Conservation (phyloP, 2,888 invertebrate species). For the Atethmia centrago region DNA sequence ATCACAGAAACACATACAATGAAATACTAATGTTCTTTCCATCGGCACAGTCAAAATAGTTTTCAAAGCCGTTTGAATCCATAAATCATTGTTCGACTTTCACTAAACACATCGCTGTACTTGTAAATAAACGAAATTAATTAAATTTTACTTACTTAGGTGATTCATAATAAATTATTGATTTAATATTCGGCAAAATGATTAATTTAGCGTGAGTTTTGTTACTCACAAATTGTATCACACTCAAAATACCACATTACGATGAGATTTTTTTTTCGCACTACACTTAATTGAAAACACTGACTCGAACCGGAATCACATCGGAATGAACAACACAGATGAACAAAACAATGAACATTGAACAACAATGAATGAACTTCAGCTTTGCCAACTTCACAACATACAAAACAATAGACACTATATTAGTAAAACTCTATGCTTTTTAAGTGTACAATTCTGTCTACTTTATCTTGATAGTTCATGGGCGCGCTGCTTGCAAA, state of each 20-base stretch:
- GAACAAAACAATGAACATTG: too few relatives aligned
- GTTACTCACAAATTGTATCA: neutral
- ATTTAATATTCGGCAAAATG: constrained; percentile 5
- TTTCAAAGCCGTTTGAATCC: constrained; percentile 15
- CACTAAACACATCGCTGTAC: constrained; percentile 18
- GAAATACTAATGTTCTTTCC: constrained; percentile 16
- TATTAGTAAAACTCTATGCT: constrained; percentile 24
- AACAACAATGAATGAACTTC: constrained; percentile 12
- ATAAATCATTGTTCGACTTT: constrained; percentile 30
- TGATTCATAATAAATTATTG: neutral
- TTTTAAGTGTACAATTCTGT: neutral
- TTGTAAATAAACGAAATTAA: constrained; percentile 29
- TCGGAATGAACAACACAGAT: neutral
- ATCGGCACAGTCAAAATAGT: constrained; percentile 19
- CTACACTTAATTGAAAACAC: constrained; percentile 21
- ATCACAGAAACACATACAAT: constrained; percentile 58
- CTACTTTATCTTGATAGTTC: neutral
- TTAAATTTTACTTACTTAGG: neutral
- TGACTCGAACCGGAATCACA: neutral
- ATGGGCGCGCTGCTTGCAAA: neutral
- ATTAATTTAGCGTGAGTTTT: neutral
- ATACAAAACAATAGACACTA: neutral
- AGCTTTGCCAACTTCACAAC: constrained; percentile 24
- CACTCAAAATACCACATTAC: constrained; percentile 21
- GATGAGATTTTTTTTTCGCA: neutral